These are phyloP conservation scores for Scolopax bukidnonensis DNA, from an alignment of 2,797 vertebrate genomes.

Conservation along the genomic window DNA sequence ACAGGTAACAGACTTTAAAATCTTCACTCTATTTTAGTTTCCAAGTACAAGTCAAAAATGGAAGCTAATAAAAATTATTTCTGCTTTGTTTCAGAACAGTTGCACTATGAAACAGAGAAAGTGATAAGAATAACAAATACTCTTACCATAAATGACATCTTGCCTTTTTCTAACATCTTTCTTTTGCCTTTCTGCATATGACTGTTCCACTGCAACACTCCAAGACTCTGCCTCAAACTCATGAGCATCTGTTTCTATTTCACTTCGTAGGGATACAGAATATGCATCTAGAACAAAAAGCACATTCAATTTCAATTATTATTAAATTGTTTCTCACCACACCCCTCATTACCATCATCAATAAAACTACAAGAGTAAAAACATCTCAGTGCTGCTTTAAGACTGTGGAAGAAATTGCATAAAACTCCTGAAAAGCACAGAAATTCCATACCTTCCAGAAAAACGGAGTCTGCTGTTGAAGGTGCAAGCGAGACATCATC, in stretches of 20 bases:
- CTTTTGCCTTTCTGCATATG: constrained; percentile 84
- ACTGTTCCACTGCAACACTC: constrained; percentile 89
- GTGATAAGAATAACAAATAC: neutral
- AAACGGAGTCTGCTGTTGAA: constrained; percentile 85
- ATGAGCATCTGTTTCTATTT: constrained; percentile 88
- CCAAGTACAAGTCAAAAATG: neutral
- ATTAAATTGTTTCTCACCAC: neutral
- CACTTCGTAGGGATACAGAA: constrained; percentile 81
- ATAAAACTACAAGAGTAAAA: neutral
- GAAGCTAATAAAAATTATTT: neutral
- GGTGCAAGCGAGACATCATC: constrained; percentile 89
- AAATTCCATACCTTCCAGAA: constrained; percentile 88
- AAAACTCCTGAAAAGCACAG: neutral
- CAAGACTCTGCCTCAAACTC: constrained; percentile 94
- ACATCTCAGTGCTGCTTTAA: neutral
- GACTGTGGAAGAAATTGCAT: neutral
- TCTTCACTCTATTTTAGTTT: neutral
- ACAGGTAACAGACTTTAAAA: neutral
- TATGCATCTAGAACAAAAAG: constrained; percentile 80
- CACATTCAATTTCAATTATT: neutral
- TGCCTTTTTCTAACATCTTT: constrained; percentile 89
- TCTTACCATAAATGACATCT: constrained; percentile 93
- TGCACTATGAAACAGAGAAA: neutral
- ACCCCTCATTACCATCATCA: neutral
- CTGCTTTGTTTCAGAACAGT: neutral